A percentile compares a stretch with the other conserved stretches of the same genome.
These are phyloP conservation scores for Alcedo quadribrachys DNA, from an alignment of 2,797 vertebrate species.

Conservation along the genomic window DNA sequence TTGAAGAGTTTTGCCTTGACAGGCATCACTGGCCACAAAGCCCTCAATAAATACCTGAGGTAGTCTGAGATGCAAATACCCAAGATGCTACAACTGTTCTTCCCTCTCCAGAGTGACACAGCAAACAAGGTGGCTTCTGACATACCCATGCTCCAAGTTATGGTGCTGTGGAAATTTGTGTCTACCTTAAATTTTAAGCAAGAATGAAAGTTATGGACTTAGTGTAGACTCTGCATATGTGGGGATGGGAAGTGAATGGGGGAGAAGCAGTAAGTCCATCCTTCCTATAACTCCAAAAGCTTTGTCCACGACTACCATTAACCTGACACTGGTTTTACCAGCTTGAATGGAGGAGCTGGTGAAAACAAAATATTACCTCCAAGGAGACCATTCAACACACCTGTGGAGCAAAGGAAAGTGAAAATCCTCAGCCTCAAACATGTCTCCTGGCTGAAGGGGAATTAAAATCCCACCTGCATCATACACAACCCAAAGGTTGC, in stretches of 20 bases:
- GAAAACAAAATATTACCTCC: neutral
- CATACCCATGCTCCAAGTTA: neutral
- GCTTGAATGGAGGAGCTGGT: neutral
- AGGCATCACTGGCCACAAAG: neutral
- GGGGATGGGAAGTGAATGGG: neutral
- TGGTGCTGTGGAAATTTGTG: neutral
- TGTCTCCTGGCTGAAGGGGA: neutral
- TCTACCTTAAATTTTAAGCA: neutral
- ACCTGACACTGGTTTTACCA: neutral
- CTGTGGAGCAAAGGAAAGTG: neutral
- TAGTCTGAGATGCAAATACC: neutral
- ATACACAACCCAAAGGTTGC: fast-evolving
- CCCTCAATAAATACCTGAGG: neutral
- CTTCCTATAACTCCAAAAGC: neutral
- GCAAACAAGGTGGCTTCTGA: neutral
- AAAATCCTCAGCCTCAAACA: neutral
- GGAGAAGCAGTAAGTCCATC: neutral
- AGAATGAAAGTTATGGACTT: neutral
- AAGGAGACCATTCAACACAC: neutral
- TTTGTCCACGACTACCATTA: fast-evolving
- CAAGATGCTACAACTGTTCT: neutral
- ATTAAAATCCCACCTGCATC: neutral
- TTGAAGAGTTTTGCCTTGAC: neutral
- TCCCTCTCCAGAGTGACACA: neutral
- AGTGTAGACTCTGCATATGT: neutral